Evolutionary conservation across 2,797 vertebrate genomes (phyloP).

Genomic region (Melanogrammus aeglefinus): DNA sequence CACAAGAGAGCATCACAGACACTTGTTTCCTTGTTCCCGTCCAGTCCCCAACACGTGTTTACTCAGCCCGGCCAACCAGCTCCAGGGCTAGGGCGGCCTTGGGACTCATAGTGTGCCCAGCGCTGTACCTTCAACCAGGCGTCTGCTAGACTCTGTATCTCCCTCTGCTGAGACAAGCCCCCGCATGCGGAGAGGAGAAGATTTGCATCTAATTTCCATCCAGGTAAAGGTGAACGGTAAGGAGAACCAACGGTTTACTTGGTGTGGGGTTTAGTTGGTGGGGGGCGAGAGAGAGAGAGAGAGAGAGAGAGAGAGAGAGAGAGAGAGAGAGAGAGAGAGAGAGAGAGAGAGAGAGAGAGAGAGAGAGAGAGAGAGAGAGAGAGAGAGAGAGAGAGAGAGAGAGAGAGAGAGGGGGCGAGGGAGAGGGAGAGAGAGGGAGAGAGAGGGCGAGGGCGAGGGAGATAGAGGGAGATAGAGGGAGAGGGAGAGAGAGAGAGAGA

Average conservation of each 20-base stretch:
- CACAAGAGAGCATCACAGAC: slow-evolving; percentile 23
- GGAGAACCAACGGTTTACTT: background rate
- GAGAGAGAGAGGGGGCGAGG: background rate
- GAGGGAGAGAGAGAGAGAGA: background rate
- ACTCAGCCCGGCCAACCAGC: slow-evolving; percentile 29
- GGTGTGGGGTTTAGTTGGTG: slow-evolving; percentile 42
- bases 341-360: background rate
- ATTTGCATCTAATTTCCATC: slow-evolving; percentile 82
- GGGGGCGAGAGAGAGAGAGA: background rate
- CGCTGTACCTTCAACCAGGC: slow-evolving; percentile 2
- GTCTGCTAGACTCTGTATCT: slow-evolving; percentile 20
- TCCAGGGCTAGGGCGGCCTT: background rate
- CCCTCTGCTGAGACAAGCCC: slow-evolving; percentile 45
- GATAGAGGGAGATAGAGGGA: background rate
- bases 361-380: background rate
- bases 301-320: background rate
- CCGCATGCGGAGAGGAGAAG: slow-evolving; percentile 40
- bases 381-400: background rate
- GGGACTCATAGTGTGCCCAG: slow-evolving; percentile 16
- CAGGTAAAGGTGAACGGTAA: slow-evolving; percentile 41
- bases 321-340: background rate
- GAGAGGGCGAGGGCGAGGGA: background rate
- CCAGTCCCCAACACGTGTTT: slow-evolving; percentile 37
- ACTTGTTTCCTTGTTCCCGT: slow-evolving; percentile 41
- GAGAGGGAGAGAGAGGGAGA: background rate